phyloP scores from a whole-genome alignment of 2,113 vertebrate species.

The Trogon surrucura region DNA sequence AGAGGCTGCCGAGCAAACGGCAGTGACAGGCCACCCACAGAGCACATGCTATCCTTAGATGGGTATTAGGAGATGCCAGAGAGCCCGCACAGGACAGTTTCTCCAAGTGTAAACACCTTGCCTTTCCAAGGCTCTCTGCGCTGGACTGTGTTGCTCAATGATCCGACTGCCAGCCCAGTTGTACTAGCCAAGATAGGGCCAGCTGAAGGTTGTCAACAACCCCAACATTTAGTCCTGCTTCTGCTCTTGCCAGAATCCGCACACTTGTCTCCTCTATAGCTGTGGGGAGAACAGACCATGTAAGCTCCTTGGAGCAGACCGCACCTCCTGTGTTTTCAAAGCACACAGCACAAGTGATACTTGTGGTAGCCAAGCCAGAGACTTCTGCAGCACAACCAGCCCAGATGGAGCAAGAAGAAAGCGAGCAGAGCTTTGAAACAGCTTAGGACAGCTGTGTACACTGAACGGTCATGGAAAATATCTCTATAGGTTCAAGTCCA shows the following conservation, averaged over 20 bases:
- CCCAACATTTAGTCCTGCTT: background rate
- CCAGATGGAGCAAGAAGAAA: background rate
- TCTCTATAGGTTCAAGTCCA: background rate
- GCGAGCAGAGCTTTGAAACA: background rate
- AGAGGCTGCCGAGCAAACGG: background rate
- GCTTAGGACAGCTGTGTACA: background rate
- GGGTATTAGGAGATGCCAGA: background rate
- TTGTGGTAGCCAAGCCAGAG: background rate
- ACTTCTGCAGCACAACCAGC: background rate
- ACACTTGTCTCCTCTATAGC: background rate
- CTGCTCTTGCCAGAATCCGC: background rate
- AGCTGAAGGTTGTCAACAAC: background rate
- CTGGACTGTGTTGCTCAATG: background rate
- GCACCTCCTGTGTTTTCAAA: background rate
- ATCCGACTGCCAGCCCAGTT: background rate
- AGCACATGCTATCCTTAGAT: background rate
- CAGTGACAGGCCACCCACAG: background rate
- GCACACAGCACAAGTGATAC: rapidly evolving
- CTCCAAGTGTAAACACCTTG: background rate
- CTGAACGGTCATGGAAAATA: background rate
- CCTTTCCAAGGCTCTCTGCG: background rate
- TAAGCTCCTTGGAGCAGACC: background rate
- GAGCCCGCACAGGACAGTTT: background rate
- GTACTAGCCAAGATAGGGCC: background rate
- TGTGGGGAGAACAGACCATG: background rate